These are phyloP conservation scores for Meriones unguiculatus DNA, from an alignment of 2,113 vertebrate species.

Conservation along the genomic window DNA sequence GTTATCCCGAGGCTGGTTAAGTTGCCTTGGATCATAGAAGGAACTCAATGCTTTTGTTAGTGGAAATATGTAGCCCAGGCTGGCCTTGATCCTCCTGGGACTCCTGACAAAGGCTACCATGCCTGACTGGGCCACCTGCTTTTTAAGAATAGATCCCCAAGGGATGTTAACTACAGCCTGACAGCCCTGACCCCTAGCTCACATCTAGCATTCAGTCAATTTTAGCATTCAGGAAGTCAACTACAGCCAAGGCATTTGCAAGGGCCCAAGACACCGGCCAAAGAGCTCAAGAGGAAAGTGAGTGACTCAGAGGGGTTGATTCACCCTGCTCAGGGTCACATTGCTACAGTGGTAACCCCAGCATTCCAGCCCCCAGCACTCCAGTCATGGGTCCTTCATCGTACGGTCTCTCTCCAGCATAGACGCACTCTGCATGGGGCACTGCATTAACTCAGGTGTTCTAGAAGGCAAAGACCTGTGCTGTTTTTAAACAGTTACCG, in stretches of 20 bases:
- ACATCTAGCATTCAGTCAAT: not conserved
- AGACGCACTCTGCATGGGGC: not conserved
- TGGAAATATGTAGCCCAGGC: not conserved
- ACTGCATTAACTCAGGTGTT: not conserved
- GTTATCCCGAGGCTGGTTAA: not conserved
- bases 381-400: not conserved
- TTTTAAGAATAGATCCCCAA: not conserved
- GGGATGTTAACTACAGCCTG: not conserved
- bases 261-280: not conserved
- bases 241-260: not conserved
- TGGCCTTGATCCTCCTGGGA: not conserved
- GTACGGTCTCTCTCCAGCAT: not conserved
- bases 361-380: not conserved
- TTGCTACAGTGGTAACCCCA: accelerated
- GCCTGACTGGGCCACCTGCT: not conserved
- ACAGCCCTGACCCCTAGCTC: not conserved
- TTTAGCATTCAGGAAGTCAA: not conserved
- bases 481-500: not conserved
- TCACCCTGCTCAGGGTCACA: not conserved
- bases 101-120: not conserved
- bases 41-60: not conserved
- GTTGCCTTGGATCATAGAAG: not conserved
- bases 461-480: not conserved
- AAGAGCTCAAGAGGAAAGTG: not conserved
- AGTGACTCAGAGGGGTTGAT: not conserved